These are phyloP conservation scores for Merodon equestris DNA, from an alignment of 2,888 invertebrate species.

Conservation along the genomic window DNA sequence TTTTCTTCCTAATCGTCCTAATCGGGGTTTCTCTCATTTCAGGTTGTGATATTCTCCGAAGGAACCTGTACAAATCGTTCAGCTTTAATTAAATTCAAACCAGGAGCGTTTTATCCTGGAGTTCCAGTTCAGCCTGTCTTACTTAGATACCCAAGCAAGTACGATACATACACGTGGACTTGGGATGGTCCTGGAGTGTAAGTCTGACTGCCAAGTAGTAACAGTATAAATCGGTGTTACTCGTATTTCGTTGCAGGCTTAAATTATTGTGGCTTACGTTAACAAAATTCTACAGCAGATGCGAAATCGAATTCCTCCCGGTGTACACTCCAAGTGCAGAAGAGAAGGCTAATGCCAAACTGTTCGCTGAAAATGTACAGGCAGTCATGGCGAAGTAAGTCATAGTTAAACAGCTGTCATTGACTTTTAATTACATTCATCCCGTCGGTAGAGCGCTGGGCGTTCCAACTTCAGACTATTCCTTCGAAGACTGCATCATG, in stretches of 20 bases:
- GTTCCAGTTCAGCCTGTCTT: conserved; percentile 97
- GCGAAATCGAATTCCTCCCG: conserved; percentile 95
- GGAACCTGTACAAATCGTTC: conserved; percentile 97
- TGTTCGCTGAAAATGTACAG: conserved; percentile 94
- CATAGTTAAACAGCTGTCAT: conserved; percentile 5
- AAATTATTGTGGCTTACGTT: conserved; percentile 93
- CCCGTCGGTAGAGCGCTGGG: conserved; percentile 84
- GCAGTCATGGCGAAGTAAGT: conserved; percentile 93
- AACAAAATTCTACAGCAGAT: conserved; percentile 91
- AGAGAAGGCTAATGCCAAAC: conserved; percentile 91
- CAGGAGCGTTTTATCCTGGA: conserved; percentile 96
- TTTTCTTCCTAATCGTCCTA: too few species aligned
- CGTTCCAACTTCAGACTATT: conserved; percentile 93
- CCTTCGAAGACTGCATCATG: conserved; percentile 93
- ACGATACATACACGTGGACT: conserved; percentile 95
- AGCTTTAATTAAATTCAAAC: conserved; percentile 93
- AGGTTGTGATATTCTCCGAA: conserved; percentile 96
- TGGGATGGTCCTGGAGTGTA: conserved; percentile 97
- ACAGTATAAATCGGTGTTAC: too few species aligned
- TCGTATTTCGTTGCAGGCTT: conserved; percentile 81
- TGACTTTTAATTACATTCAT: conserved; percentile 5
- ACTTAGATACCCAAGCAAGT: conserved; percentile 92
- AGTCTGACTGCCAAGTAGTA: conserved; percentile 76
- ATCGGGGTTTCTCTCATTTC: conserved; percentile 69
- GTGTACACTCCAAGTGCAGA: conserved; percentile 93